Conservation (phyloP, 2,888 invertebrate genomes). For the Drosophila ochracea region DNA sequence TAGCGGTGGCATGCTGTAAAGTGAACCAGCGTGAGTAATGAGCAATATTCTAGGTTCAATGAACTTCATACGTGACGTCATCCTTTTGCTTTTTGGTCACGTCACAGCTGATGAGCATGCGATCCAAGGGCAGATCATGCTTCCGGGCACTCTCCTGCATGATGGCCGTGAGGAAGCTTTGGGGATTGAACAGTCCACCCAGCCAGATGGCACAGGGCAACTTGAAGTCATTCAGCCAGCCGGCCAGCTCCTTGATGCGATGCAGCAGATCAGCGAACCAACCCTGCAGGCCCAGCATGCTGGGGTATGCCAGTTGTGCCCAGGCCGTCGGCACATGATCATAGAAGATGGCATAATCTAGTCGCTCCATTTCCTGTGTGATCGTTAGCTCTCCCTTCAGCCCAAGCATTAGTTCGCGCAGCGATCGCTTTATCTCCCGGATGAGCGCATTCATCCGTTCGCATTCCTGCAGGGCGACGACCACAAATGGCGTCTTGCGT, state of each 20-base stretch:
- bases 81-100: slow-evolving; percentile 96
- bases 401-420: slow-evolving; percentile 94
- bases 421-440: slow-evolving; percentile 92
- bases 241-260: slow-evolving; percentile 92
- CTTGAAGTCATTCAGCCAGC: slow-evolving; percentile 93
- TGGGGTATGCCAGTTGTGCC: slow-evolving; percentile 95
- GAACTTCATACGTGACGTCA: slow-evolving; percentile 89
- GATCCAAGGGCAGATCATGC: slow-evolving; percentile 98
- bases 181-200: slow-evolving; percentile 98
- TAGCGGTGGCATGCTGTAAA: slow-evolving; percentile 90
- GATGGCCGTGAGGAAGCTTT: slow-evolving; percentile 98
- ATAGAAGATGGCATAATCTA: slow-evolving; percentile 94
- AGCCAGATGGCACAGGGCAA: slow-evolving; percentile 96
- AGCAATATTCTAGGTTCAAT: no score
- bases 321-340: slow-evolving; percentile 94
- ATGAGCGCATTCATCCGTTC: slow-evolving; percentile 97
- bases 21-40: neutral
- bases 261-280: slow-evolving; percentile 95
- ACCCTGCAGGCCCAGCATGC: slow-evolving; percentile 91
- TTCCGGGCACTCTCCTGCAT: slow-evolving; percentile 98
- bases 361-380: slow-evolving; percentile 96
- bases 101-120: slow-evolving; percentile 97
- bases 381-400: slow-evolving; percentile 97
- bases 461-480: slow-evolving; percentile 97
- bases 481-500: slow-evolving; percentile 95